Base-by-base conservation (phyloP, 2,888 invertebrate genomes). In the Habrosyne pyritoides region DNA sequence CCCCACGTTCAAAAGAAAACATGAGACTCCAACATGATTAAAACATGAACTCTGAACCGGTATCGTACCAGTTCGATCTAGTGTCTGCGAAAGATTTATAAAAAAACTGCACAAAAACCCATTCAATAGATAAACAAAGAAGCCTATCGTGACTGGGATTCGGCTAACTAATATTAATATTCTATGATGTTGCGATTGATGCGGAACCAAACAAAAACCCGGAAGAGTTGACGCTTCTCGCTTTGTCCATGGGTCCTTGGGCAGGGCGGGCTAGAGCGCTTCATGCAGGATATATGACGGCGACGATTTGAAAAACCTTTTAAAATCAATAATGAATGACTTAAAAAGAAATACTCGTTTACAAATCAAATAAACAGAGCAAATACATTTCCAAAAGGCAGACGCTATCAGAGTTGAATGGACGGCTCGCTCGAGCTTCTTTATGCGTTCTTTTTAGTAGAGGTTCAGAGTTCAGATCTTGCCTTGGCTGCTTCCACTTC, bases 241-340 rank as follows among this genome's bases (percentile, higher is more conserved):
- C 78, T 84, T 87, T 90, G 88, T 90, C 87, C 84, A 71, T 70
- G 66, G 73, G 86, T 85, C 91, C 89, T 91, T 90, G 86, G 71
- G 66, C 61, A 67, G 65, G 64, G 75, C 73, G 77, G 75, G 73
- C 77, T 77, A 52, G 61, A 71, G 63, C 61, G 63, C 63, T 60
- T 69, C 63, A 69, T 67, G 55, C 63, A 63, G 56, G 61, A 61
- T 55, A 61, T 59, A 61, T 60, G 50, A 58, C 62, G 52, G 12
- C 24, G 30, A 57, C n/a, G n/a, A n/a, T n/a, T n/a, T n/a, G n/a
- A n/a, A n/a, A n/a, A n/a, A n/a, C n/a, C n/a, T n/a, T n/a, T n/a
- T n/a, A n/a, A n/a, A n/a, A 18, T 14, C 36, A 42, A 18, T 18
- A 18, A 36, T 5, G 12, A 42, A 6, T 42, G 14, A 42, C 14